Conservation (phyloP, 2,797 vertebrate species). For the Petrocephalus sullivani region DNA sequence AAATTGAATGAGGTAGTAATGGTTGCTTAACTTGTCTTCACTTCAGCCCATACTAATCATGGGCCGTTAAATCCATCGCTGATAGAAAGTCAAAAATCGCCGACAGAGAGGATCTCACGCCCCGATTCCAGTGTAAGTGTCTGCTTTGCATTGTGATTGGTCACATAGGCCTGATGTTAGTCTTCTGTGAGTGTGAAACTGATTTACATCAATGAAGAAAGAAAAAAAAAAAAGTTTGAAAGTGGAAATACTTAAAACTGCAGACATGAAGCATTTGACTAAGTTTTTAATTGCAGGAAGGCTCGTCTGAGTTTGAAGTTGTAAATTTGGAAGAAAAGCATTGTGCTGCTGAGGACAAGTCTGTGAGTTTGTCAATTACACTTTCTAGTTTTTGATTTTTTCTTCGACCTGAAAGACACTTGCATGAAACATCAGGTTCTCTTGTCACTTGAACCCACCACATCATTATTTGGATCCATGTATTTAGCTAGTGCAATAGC, state of each 20-base stretch:
- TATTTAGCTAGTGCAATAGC: background rate
- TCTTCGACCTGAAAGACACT: background rate
- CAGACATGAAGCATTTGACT: background rate
- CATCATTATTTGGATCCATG: background rate
- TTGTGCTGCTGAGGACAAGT: slow-evolving; percentile 51
- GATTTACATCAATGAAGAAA: background rate
- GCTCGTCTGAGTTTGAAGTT: slow-evolving; percentile 80
- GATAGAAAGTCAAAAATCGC: slow-evolving; percentile 58
- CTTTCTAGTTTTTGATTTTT: background rate
- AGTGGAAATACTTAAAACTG: background rate
- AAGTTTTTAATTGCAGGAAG: slow-evolving; percentile 58
- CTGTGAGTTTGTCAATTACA: slow-evolving; percentile 49
- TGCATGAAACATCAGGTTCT: background rate
- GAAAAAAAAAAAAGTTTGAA: background rate
- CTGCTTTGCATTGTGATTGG: background rate
- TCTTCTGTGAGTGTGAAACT: background rate
- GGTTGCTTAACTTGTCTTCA: background rate
- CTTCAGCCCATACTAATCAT: slow-evolving; percentile 53
- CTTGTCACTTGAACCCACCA: background rate
- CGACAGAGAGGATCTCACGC: slow-evolving; percentile 56
- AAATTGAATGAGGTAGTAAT: background rate
- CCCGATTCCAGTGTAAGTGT: slow-evolving; percentile 61
- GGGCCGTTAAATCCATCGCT: slow-evolving; percentile 53
- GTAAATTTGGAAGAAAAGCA: slow-evolving; percentile 63
- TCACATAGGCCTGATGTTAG: background rate